Base-by-base conservation (phyloP, 2,888 invertebrate genomes). In the Galerucella pusilla region DNA sequence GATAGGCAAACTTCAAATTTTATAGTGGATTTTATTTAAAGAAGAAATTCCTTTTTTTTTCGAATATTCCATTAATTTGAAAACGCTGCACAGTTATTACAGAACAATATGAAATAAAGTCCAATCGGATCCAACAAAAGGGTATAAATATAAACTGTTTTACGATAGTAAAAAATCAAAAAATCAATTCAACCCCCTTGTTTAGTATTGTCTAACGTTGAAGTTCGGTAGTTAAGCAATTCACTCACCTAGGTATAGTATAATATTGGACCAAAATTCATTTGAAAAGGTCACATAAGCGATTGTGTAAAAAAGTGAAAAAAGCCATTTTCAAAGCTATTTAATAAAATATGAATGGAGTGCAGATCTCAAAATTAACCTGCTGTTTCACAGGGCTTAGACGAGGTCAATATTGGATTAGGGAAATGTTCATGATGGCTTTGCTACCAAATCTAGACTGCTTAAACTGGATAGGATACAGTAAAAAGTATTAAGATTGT, bases 1-100 rank as follows among this genome's bases (percentile, higher is more conserved):
- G 65, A 70, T 57, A 54, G 42, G 45, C 42, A 28, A 74, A 61
- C 45, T 35, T n/a, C 25, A 45, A 67, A 74, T 69, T 28, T 68
- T 61, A 73, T 61, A 49, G 2, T 49, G 12, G 12, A 49, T 49
- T 49, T 49, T 49, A 49, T 49, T 49, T 14, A 14, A 2, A 49
- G 46, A 49, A 49, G 12, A 49, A 12, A 49, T 49, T 49, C 12
- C 3, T 49, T 12, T 49, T 0, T 49, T 46, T 46, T 11, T 10
- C 11, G 2, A 49, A 49, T 12, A 12, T 46, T 46, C 46, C 9
- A 49, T 2, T 4, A 12, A 12, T 49, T 49, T 0, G 4, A 49
- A 49, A 49, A 2, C 46, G 46, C 12, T 49, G 35, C 35, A 35
- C 7, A 7, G 35, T 35, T 35, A 35, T 6, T 35, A 1, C 35